Conservation (phyloP, 2,888 invertebrate genomes). For the Mylabris sibirica region DNA sequence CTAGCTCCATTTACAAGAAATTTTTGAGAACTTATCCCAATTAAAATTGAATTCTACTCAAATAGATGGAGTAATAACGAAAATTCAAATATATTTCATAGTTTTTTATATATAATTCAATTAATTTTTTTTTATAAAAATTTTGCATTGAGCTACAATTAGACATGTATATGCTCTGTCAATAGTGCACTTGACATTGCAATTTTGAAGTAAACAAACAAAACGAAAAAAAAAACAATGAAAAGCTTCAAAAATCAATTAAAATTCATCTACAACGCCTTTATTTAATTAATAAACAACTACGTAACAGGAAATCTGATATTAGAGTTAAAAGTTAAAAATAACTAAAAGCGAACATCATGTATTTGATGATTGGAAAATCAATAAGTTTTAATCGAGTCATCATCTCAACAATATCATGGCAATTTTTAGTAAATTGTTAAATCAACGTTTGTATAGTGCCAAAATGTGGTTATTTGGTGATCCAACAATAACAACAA, state of each 20-base stretch:
- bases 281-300: background rate
- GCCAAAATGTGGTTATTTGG: constrained; percentile 51
- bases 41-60: too few relatives aligned
- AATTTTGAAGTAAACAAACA: background rate
- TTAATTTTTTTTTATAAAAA: too few relatives aligned
- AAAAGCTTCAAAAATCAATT: background rate
- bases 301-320: too few relatives aligned
- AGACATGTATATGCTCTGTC: background rate
- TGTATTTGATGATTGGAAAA: background rate
- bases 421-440: constrained; percentile 52
- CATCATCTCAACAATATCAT: constrained; percentile 30
- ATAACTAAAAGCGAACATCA: background rate
- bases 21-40: too few relatives aligned
- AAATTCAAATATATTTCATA: too few relatives aligned
- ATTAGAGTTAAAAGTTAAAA: background rate
- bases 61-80: too few relatives aligned
- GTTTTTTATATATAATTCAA: too few relatives aligned
- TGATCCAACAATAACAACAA: constrained; percentile 39
- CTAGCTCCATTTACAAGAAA: too few relatives aligned
- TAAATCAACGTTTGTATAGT: constrained; percentile 32
- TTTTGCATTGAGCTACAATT: too few relatives aligned
- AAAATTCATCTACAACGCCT: background rate
- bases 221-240: background rate
- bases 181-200: background rate
- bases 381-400: background rate